Evolutionary conservation across 2,113 vertebrate genomes (phyloP).

Genomic region (Motacilla alba): DNA sequence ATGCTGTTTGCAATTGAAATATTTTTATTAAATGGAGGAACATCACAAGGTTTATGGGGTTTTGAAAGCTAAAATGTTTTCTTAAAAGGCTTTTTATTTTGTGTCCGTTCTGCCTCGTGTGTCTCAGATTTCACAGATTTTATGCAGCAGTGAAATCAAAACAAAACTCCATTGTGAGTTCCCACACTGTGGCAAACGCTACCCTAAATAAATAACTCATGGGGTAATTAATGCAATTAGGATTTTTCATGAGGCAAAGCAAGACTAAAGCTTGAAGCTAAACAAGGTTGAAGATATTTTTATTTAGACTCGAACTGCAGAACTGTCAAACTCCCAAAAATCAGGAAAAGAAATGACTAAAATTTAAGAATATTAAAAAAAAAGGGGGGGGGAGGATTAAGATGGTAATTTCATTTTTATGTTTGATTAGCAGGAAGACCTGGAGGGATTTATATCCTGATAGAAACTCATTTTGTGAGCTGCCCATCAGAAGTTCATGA

Average conservation of each 20-base stretch:
- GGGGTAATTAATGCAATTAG: neutral
- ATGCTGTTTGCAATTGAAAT: neutral
- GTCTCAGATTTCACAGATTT: neutral
- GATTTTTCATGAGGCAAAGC: neutral
- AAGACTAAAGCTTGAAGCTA: neutral
- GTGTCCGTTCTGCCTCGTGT: neutral
- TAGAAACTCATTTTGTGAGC: neutral
- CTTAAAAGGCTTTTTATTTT: neutral
- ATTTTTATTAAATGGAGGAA: neutral
- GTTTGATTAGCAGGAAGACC: neutral
- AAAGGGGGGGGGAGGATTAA: rapidly evolving
- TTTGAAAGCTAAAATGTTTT: neutral
- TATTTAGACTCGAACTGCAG: neutral
- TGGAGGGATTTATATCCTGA: neutral
- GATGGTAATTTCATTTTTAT: neutral
- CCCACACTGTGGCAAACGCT: neutral
- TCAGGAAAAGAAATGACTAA: neutral
- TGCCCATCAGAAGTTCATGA: neutral
- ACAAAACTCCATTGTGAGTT: neutral
- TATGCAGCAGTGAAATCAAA: neutral
- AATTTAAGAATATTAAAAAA: neutral
- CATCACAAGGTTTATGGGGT: neutral
- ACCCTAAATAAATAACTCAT: neutral
- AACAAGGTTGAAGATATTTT: neutral
- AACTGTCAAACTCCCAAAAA: neutral